Evolutionary conservation across 2,797 vertebrate genomes (phyloP).

Genomic region (Sus cebifrons): DNA sequence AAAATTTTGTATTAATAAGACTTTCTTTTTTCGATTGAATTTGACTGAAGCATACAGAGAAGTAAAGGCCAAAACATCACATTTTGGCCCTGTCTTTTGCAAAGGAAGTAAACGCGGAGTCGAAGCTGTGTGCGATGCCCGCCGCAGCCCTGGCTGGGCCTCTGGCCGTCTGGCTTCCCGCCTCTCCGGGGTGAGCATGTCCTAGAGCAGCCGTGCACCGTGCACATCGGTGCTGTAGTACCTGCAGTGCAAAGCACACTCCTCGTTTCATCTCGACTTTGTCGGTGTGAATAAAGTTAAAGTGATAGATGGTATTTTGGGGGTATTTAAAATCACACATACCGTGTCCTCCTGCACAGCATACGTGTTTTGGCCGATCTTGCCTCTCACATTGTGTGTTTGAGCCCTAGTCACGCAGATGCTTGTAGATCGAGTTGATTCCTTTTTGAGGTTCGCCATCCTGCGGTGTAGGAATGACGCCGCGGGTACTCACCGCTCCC

Average conservation of each 20-base stretch:
- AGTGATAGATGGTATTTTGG: background rate
- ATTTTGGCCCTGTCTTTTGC: background rate
- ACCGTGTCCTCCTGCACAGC: background rate
- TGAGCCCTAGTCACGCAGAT: background rate
- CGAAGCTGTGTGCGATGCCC: background rate
- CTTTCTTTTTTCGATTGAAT: constrained; percentile 41
- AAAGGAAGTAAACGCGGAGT: constrained; percentile 18
- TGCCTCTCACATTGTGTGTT: background rate
- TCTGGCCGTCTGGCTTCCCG: background rate
- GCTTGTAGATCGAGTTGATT: background rate
- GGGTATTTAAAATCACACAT: background rate
- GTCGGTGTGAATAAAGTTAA: background rate
- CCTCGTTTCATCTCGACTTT: background rate
- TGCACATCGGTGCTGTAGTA: background rate
- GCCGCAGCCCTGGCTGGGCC: too few species aligned
- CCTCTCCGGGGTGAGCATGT: background rate
- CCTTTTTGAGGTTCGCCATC: background rate
- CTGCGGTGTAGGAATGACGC: background rate
- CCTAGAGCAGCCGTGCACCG: background rate
- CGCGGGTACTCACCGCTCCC: too few species aligned
- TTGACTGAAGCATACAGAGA: background rate
- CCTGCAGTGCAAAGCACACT: background rate
- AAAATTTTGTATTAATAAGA: constrained; percentile 21
- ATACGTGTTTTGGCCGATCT: background rate
- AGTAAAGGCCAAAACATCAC: background rate